Conservation (phyloP, 1,140 invertebrate genomes). For the Aphis gossypii region DNA sequence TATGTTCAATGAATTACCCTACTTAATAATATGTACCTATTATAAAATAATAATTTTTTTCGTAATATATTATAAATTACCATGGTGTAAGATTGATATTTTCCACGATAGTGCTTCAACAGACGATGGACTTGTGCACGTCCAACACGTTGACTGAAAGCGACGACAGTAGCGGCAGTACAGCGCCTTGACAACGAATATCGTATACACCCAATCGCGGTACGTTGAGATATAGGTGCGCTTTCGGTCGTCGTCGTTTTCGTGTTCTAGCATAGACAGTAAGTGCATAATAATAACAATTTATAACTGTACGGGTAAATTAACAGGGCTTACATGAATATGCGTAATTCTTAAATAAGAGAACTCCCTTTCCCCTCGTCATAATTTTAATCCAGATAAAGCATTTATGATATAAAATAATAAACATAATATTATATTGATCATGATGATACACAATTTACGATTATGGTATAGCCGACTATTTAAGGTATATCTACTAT, state of each 20-base stretch:
- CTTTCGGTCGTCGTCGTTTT: not conserved
- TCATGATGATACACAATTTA: not conserved
- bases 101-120: not conserved
- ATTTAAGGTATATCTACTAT: not conserved
- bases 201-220: not conserved
- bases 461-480: not conserved
- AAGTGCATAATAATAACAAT: not conserved
- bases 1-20: not conserved
- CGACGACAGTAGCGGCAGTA: not conserved
- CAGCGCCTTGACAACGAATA: not conserved
- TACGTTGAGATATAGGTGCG: not conserved
- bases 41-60: not conserved
- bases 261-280: not conserved
- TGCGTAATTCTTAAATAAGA: not conserved
- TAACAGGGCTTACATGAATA: not conserved
- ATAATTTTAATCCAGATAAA: not conserved
- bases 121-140: not conserved
- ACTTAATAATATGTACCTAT: not conserved
- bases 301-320: not conserved
- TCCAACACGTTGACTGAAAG: constrained; percentile 46
- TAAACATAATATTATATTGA: not conserved
- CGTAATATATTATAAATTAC: constrained; percentile 21
- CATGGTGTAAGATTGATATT: not conserved
- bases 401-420: not conserved
- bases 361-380: not conserved